Evolutionary conservation across 2,113 vertebrate species (phyloP).

Genomic region (Amphiprion ocellaris): DNA sequence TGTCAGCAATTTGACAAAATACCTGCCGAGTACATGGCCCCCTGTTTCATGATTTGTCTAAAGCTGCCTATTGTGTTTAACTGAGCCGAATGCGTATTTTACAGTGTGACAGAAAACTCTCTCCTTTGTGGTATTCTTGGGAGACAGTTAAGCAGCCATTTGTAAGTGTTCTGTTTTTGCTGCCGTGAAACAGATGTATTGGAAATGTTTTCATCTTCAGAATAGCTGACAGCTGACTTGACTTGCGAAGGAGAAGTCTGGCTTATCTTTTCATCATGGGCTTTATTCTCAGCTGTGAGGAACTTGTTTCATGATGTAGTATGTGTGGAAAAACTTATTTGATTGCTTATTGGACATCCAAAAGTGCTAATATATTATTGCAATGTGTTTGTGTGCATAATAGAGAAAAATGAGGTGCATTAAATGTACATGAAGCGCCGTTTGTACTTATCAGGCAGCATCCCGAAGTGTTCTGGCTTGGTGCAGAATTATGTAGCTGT

Average conservation of each 20-base stretch:
- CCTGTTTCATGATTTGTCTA: conserved; percentile 41
- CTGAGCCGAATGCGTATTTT: conserved; percentile 12
- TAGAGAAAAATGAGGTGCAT: not conserved
- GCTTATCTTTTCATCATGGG: conserved; percentile 34
- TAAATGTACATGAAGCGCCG: not conserved
- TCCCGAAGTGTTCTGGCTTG: conserved; percentile 21
- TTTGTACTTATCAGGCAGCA: not conserved
- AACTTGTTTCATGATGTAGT: not conserved
- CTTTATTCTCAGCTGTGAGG: conserved; percentile 14
- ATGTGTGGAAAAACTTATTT: conserved; percentile 7
- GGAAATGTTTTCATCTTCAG: conserved; percentile 29
- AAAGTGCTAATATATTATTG: not conserved
- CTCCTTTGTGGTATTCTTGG: conserved; percentile 34
- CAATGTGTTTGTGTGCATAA: not conserved
- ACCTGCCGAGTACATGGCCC: conserved; percentile 20
- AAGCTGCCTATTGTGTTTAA: conserved; percentile 31
- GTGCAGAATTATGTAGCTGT: conserved; percentile 45
- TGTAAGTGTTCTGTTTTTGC: conserved; percentile 22
- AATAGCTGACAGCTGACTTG: conserved; percentile 54
- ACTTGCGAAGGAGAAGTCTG: conserved; percentile 29
- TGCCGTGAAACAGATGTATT: conserved; percentile 22
- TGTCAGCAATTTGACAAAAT: conserved; percentile 41
- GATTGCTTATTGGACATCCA: conserved; percentile 8
- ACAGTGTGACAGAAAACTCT: not conserved
- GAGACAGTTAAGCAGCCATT: conserved; percentile 29